Percentiles rank a stretch among this genome's conserved stretches.
These are phyloP conservation scores for Arothron firmamentum DNA, from an alignment of 2,113 vertebrate genomes.

Conservation along the genomic window DNA sequence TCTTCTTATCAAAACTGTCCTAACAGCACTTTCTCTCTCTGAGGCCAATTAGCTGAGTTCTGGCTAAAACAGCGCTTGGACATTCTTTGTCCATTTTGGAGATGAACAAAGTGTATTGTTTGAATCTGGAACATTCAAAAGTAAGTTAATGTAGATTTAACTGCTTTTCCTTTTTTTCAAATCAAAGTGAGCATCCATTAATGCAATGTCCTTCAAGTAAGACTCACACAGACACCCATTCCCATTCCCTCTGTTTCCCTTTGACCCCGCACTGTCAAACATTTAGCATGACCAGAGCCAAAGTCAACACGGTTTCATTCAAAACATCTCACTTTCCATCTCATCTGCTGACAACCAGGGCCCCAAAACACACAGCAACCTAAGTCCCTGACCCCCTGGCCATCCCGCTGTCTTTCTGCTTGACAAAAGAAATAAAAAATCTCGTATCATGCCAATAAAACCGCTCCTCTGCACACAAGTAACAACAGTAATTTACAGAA, in stretches of 20 bases:
- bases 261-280: conserved; percentile 38
- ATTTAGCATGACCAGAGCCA: conserved; percentile 46
- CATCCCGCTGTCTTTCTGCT: conserved; percentile 2
- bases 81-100: conserved; percentile 5
- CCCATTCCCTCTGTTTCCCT: conserved; percentile 41
- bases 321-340: conserved; percentile 62
- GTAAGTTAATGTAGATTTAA: background rate
- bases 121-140: background rate
- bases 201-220: background rate
- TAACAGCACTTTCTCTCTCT: conserved; percentile 44
- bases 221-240: conserved; percentile 10
- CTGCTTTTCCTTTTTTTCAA: background rate
- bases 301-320: conserved; percentile 57
- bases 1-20: conserved; percentile 52
- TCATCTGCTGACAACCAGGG: conserved; percentile 34
- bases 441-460: too few species aligned
- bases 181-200: background rate
- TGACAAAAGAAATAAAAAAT: background rate
- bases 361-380: conserved; percentile 34
- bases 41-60: conserved; percentile 44
- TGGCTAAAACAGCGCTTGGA: conserved; percentile 4
- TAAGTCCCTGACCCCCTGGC: background rate
- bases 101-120: background rate
- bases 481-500: conserved; percentile 22
- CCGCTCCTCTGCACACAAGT: conserved; percentile 19